Evolutionary conservation across 1,140 invertebrate genomes (phyloP), one percentile per base, ranked within the genome.

Genomic region (Tetramorium simillimum): DNA sequence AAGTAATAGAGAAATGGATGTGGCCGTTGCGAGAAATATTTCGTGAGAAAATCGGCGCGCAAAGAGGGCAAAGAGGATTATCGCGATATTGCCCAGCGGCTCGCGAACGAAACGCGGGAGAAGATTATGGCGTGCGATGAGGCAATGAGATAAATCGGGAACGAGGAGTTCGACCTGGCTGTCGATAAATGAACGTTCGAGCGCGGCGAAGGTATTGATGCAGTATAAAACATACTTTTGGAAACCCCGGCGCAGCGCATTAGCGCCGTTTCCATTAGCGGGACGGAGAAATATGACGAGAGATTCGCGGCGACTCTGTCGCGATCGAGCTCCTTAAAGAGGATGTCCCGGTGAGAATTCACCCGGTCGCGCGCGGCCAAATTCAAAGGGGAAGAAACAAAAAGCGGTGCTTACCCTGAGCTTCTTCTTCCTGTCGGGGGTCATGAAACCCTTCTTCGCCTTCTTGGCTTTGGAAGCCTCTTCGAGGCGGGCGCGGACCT

Each of bases 371-470:
- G 40, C 14, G 33, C 10, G 28, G 46, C 49, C n/a, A 70, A 82
- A 69, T 86, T 86, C 65, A 51, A 46, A 37, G 37, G 24, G 40
- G 21, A 60, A 53, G 43, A 77, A 82, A 43, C 58, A 73, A 46
- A 62, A 63, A 89, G 67, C 70, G 51, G 81, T 33, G 97, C 97
- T 96, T 95, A 98, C 98, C 97, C 98, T 97, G 94, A 99, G 98
- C 95, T 99, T 99, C 98, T 99, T 99, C 97, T 99, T 99, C 95
- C 98, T 98, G 96, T 99, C 98, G 90, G 98, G 98, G 94, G 98
- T 99, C 98, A 99, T 99, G 97, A 99, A 99, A 97, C 98, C 98
- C 96, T 99, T 99, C 97, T 99, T 99, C 94, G 98, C 98, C 96
- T 98, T 98, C 96, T 99, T 99, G 95, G 98, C 98, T 95, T 98